These are phyloP conservation scores for Thaumatotibia leucotreta DNA, from an alignment of 1,140 invertebrate genomes.

Conservation along the genomic window DNA sequence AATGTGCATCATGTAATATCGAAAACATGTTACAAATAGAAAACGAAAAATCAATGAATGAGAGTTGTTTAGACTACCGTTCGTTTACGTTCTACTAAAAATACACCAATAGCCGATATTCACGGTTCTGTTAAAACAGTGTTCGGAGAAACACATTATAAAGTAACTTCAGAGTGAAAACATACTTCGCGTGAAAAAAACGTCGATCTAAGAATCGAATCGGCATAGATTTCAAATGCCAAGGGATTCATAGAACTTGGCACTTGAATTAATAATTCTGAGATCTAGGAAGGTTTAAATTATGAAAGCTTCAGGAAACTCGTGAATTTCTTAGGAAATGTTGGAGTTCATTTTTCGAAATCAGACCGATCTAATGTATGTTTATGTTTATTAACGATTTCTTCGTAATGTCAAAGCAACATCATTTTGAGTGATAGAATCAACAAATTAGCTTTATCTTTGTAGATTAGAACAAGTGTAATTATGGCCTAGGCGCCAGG, in stretches of 20 bases:
- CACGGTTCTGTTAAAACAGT: neutral
- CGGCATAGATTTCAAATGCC: neutral
- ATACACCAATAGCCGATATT: neutral
- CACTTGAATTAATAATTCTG: neutral
- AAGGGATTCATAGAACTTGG: too few species aligned
- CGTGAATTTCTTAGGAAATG: neutral
- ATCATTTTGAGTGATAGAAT: neutral
- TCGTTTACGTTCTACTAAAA: neutral
- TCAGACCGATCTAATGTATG: neutral
- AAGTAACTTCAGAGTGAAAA: neutral
- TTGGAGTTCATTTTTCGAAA: neutral
- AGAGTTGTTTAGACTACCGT: neutral
- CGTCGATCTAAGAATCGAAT: neutral
- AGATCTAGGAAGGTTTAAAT: neutral
- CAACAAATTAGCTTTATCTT: too few species aligned
- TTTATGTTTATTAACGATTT: neutral
- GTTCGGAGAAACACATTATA: neutral
- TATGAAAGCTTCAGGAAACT: neutral
- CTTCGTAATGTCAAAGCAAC: neutral
- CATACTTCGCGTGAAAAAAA: neutral
- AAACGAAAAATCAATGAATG: conserved; percentile 1
- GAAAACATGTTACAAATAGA: neutral
- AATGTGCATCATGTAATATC: neutral
- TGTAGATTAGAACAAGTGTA: too few species aligned
- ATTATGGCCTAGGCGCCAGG: too few species aligned